These are phyloP conservation scores for Zaprionus nigranus DNA, from an alignment of 1,140 invertebrate genomes.

Conservation along the genomic window DNA sequence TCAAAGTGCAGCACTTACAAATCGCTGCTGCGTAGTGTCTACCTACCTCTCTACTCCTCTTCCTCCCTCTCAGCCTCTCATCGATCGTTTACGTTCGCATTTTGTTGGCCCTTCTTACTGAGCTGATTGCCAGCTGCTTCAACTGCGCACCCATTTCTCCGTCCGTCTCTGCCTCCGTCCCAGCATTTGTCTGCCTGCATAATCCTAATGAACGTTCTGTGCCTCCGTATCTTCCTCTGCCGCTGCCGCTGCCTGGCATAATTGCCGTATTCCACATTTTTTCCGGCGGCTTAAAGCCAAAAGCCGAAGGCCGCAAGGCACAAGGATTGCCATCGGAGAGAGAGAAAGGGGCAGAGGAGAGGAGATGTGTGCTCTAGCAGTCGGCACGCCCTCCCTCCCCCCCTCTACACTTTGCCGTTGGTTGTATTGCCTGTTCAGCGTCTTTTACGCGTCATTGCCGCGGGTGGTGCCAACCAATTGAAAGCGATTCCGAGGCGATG, in stretches of 20 bases:
- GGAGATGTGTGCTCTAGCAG: too few relatives aligned
- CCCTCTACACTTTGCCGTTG: background rate
- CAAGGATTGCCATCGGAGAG: background rate
- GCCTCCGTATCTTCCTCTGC: conserved; percentile 3
- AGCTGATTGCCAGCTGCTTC: background rate
- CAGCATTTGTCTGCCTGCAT: conserved; percentile 10
- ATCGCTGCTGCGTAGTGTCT: background rate
- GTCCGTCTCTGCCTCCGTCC: background rate
- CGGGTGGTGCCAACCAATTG: conserved; percentile 28
- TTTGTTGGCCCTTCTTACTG: background rate
- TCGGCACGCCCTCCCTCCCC: background rate
- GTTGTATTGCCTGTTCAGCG: conserved; percentile 42
- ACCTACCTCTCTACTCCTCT: background rate
- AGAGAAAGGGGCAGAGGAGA: background rate
- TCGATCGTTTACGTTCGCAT: background rate
- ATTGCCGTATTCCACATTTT: conserved; percentile 50
- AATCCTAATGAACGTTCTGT: conserved; percentile 48
- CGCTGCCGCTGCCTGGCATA: conserved; percentile 22
- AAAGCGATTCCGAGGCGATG: conserved; percentile 21
- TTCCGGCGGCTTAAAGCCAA: conserved; percentile 21
- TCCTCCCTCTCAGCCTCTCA: background rate
- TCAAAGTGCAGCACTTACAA: conserved; percentile 3
- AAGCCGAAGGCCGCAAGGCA: conserved; percentile 7
- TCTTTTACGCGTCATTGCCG: conserved; percentile 52
- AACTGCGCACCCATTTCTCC: background rate